phyloP scores from a whole-genome alignment of 92 coral and sea anemone species.

The Palythoa heliodiscus region DNA sequence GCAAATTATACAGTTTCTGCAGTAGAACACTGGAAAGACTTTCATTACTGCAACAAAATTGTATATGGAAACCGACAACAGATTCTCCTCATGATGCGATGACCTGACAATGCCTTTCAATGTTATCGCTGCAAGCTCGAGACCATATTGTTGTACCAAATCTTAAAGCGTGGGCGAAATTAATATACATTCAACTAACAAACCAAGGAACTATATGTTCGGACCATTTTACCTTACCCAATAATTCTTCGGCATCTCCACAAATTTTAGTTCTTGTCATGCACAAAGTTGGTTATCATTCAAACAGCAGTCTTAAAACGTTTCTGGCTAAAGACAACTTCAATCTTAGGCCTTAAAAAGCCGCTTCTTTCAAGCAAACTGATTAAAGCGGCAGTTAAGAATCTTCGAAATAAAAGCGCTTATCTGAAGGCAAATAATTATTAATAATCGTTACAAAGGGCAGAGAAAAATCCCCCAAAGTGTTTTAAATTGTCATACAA shows the following conservation, averaged over 20 bases:
- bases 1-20: constrained; percentile 25
- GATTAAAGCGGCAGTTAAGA: not conserved
- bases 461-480: constrained; percentile 46
- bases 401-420: constrained; percentile 5
- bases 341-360: constrained; percentile 33
- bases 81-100: constrained; percentile 37
- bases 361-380: constrained; percentile 1
- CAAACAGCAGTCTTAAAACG: constrained; percentile 38
- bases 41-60: constrained; percentile 24
- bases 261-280: constrained; percentile 36
- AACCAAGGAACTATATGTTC: constrained; percentile 41
- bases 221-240: constrained; percentile 47
- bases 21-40: constrained; percentile 22
- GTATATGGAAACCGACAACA: constrained; percentile 42
- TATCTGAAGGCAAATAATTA: not conserved
- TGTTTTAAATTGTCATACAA: constrained; percentile 44
- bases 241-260: constrained; percentile 35
- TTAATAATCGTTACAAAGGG: constrained; percentile 25
- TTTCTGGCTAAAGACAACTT: constrained; percentile 42
- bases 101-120: constrained; percentile 43
- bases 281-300: constrained; percentile 47
- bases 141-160: constrained; percentile 49
- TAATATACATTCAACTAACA: constrained; percentile 46
- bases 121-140: constrained; percentile 43
- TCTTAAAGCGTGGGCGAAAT: constrained; percentile 49